These are phyloP conservation scores for Beaufortia kweichowensis DNA, from an alignment of 2,113 vertebrate genomes.

Conservation along the genomic window DNA sequence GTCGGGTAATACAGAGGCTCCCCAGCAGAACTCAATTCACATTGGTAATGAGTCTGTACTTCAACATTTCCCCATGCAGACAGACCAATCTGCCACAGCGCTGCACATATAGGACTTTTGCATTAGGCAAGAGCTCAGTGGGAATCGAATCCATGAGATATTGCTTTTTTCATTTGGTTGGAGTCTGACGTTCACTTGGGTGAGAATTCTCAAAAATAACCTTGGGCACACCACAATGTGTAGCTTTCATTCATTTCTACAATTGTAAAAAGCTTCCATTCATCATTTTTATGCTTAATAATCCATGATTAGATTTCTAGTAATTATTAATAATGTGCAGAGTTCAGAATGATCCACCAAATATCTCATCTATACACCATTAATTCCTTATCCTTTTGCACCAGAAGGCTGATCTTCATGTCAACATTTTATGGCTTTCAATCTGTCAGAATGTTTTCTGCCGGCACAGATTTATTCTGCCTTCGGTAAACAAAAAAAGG, in stretches of 20 bases:
- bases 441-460: conserved; percentile 23
- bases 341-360: too few relatives aligned
- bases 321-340: background rate
- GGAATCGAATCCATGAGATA: conserved; percentile 70
- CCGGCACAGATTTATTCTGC: conserved; percentile 34
- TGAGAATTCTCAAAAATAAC: conserved; percentile 64
- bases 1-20: conserved; percentile 72
- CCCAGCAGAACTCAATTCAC: conserved; percentile 78
- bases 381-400: background rate
- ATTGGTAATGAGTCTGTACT: conserved; percentile 77
- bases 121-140: conserved; percentile 68
- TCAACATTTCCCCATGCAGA: conserved; percentile 76
- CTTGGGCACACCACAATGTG: conserved; percentile 56
- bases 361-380: too few relatives aligned
- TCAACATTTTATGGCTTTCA: background rate
- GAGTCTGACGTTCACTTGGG: conserved; percentile 68
- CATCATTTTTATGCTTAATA: background rate
- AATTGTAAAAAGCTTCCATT: background rate
- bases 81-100: conserved; percentile 72
- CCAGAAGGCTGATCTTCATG: background rate
- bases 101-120: conserved; percentile 67
- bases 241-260: background rate
- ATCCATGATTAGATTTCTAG: background rate
- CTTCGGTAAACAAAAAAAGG: conserved; percentile 48
- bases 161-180: conserved; percentile 73